Evolutionary conservation across 2,113 vertebrate genomes (phyloP).

Genomic region (Takifugu bimaculatus): DNA sequence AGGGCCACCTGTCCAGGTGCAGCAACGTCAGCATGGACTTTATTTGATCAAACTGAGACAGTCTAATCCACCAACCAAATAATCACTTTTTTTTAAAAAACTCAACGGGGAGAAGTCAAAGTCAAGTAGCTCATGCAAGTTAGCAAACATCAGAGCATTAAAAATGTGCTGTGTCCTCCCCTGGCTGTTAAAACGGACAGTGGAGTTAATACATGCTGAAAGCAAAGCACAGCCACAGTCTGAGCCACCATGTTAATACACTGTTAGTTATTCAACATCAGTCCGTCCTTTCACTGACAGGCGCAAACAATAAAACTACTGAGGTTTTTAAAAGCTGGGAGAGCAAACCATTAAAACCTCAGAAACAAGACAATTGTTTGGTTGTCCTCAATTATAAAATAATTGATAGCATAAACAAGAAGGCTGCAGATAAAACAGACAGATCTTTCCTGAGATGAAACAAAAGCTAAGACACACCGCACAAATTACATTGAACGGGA

Average conservation of each 20-base stretch:
- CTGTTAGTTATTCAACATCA: conserved; percentile 25
- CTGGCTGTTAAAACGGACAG: conserved; percentile 35
- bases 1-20: conserved; percentile 80
- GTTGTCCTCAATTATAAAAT: background rate
- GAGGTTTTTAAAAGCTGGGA: too few relatives aligned
- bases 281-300: background rate
- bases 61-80: background rate
- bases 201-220: conserved; percentile 44
- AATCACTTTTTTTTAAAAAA: background rate
- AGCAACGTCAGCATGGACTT: conserved; percentile 2
- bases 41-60: background rate
- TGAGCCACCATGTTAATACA: conserved; percentile 47
- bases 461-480: conserved; percentile 1
- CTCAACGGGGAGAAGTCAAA: background rate
- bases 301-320: background rate
- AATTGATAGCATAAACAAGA: background rate
- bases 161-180: conserved; percentile 7
- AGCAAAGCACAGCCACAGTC: conserved; percentile 31
- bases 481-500: background rate
- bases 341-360: too few relatives aligned
- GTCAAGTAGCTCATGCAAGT: conserved; percentile 49
- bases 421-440: background rate
- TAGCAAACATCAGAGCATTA: conserved; percentile 18
- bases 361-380: too few relatives aligned
- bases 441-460: conserved; percentile 4